These are phyloP conservation scores for Coreoperca whiteheadi DNA, from an alignment of 2,113 vertebrate genomes.

Conservation along the genomic window DNA sequence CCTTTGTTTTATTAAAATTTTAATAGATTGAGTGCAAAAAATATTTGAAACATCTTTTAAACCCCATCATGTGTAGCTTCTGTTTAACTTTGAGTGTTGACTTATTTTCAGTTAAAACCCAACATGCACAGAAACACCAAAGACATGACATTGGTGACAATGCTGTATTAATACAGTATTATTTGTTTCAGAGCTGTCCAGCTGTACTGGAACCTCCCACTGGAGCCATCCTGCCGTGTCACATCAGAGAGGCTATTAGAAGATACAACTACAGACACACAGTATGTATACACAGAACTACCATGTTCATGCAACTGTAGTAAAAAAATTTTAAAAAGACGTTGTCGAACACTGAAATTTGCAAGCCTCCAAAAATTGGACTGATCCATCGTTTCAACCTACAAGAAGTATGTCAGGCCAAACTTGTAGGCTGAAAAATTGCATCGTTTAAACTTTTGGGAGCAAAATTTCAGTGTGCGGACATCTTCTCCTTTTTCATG, in stretches of 20 bases:
- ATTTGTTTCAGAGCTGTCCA: constrained; percentile 66
- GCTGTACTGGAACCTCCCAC: constrained; percentile 87
- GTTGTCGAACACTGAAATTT: no score
- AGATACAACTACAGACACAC: constrained; percentile 92
- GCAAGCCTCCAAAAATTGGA: no score
- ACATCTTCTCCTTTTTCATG: no score
- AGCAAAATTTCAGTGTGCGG: neutral
- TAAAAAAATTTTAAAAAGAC: no score
- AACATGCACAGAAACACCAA: neutral
- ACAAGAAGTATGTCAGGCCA: no score
- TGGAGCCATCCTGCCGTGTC: constrained; percentile 96
- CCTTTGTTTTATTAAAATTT: no score
- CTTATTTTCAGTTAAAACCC: neutral
- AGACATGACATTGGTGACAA: neutral
- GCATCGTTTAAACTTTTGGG: neutral
- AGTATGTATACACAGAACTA: constrained; percentile 32
- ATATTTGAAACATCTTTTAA: neutral
- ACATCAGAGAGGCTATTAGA: constrained; percentile 98
- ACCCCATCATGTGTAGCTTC: neutral
- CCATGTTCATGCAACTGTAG: no score
- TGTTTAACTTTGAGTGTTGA: neutral
- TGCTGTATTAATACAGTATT: neutral
- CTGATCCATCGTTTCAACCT: no score
- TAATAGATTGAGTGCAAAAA: neutral
- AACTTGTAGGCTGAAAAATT: no score